These are phyloP conservation scores for Epirrita christyi DNA, from an alignment of 2,888 invertebrate species.

Conservation along the genomic window DNA sequence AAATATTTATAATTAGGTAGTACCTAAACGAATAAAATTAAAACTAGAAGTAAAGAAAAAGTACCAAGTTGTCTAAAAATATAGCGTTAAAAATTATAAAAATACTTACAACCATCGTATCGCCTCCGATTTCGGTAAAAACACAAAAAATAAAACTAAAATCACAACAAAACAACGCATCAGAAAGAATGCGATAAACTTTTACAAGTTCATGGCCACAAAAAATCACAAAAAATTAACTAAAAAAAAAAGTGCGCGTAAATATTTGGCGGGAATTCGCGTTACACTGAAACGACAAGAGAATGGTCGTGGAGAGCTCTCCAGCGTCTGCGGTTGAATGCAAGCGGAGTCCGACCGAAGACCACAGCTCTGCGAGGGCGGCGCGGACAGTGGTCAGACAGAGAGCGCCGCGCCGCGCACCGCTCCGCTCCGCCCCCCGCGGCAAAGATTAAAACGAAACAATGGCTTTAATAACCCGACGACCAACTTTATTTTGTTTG, in stretches of 20 bases:
- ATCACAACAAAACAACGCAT: conserved; percentile 77
- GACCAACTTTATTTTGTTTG: conserved; percentile 24
- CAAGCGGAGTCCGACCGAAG: conserved; percentile 47
- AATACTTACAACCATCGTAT: conserved; percentile 82
- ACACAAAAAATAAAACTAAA: conserved; percentile 78
- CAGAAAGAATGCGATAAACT: conserved; percentile 53
- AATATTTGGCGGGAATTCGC: conserved; percentile 70
- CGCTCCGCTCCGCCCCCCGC: conserved; percentile 45
- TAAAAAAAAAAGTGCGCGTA: conserved; percentile 47
- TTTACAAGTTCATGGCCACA: conserved; percentile 26
- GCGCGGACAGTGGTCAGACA: conserved; percentile 69
- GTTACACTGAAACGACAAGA: conserved; percentile 40
- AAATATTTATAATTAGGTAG: no score
- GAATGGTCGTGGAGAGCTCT: conserved; percentile 54
- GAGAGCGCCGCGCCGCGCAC: conserved; percentile 44
- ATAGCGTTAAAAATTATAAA: not conserved
- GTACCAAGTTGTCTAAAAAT: no score
- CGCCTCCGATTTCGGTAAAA: conserved; percentile 74
- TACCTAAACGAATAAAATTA: no score
- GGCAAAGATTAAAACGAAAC: conserved; percentile 44
- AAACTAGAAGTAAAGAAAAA: no score
- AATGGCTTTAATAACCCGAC: conserved; percentile 18
- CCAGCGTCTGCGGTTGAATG: conserved; percentile 67
- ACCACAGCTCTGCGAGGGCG: conserved; percentile 49
- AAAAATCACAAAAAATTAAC: conserved; percentile 30